Evolutionary conservation across 2,888 invertebrate species (phyloP).

Genomic region (Synergus japonicus): DNA sequence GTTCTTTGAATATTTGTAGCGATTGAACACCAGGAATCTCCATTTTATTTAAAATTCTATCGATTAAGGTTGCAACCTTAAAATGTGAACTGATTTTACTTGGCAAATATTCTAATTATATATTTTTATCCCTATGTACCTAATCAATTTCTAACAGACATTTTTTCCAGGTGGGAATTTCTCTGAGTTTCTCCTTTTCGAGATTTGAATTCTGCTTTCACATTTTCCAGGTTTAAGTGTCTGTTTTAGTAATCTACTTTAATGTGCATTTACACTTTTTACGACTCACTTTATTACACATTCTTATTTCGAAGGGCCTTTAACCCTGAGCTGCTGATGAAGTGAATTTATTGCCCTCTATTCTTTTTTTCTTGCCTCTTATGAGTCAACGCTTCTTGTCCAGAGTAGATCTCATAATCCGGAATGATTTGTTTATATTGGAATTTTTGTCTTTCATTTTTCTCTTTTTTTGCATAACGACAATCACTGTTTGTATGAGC

Average conservation of each 20-base stretch:
- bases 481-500: slow-evolving; percentile 19
- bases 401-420: slow-evolving; percentile 35
- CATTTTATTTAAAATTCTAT: background rate
- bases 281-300: slow-evolving; percentile 18
- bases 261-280: slow-evolving; percentile 29
- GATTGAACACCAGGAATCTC: background rate
- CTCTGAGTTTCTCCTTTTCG: slow-evolving; percentile 9
- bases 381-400: slow-evolving; percentile 31
- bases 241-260: slow-evolving; percentile 2
- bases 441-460: background rate
- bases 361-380: slow-evolving; percentile 1
- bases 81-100: background rate
- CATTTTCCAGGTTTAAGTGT: slow-evolving; percentile 10
- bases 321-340: slow-evolving; percentile 38
- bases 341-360: slow-evolving; percentile 31
- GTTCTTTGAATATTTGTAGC: background rate
- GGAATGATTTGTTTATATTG: slow-evolving; percentile 30
- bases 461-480: slow-evolving; percentile 5
- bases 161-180: background rate
- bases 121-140: background rate
- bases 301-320: slow-evolving; percentile 31
- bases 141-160: background rate
- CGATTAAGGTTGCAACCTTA: no score
- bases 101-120: background rate
- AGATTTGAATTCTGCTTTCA: background rate